Evolutionary conservation across 92 coral and sea anemone genomes (phyloP).

Genomic region (Pocillopora grandis): DNA sequence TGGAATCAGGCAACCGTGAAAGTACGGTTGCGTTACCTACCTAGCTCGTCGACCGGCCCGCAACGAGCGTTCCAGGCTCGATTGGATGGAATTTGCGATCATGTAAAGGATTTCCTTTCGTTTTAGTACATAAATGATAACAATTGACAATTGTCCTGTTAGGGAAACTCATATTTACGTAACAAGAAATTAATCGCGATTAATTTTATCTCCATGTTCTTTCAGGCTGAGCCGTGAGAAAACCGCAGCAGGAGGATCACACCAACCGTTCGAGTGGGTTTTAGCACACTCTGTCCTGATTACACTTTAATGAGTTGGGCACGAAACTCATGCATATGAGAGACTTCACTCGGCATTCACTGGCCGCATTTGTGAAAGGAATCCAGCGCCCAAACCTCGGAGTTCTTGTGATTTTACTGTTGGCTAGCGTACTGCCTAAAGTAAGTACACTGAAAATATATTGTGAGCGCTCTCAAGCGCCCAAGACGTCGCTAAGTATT

Average conservation of each 20-base stretch:
- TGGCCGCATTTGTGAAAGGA: conserved; percentile 73
- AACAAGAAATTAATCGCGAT: conserved; percentile 24
- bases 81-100: background rate
- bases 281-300: conserved; percentile 43
- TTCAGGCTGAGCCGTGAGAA: conserved; percentile 52
- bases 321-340: conserved; percentile 73
- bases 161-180: conserved; percentile 32
- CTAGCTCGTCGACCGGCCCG: background rate
- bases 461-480: conserved; percentile 16
- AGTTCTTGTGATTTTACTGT: conserved; percentile 27
- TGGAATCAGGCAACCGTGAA: conserved; percentile 47
- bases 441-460: conserved; percentile 26
- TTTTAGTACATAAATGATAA: conserved; percentile 8
- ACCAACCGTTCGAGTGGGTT: conserved; percentile 42
- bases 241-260: conserved; percentile 10
- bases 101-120: conserved; percentile 23
- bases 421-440: conserved; percentile 28
- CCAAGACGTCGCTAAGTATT: background rate
- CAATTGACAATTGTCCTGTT: conserved; percentile 34
- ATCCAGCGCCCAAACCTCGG: conserved; percentile 37
- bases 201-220: conserved; percentile 21
- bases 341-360: conserved; percentile 58
- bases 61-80: conserved; percentile 15
- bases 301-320: conserved; percentile 48
- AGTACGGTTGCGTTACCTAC: conserved; percentile 1